A percentile compares a stretch with the other conserved stretches of the same genome.
phyloP scores from a whole-genome alignment of 2,113 vertebrate genomes.

The Corvus hawaiiensis region DNA sequence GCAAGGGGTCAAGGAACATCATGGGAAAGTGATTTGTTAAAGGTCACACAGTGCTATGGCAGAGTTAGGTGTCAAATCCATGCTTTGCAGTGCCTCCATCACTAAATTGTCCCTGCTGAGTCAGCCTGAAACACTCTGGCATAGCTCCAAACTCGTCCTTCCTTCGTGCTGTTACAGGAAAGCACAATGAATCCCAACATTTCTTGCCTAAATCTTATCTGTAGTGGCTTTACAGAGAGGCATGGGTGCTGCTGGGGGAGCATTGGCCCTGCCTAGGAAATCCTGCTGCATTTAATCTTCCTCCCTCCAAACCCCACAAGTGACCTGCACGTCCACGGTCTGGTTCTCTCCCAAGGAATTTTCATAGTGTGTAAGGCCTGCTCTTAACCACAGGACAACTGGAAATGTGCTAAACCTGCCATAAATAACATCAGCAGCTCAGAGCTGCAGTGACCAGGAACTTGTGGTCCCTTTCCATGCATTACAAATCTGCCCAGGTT shows the following conservation, averaged over 20 bases:
- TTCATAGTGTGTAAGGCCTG: not conserved
- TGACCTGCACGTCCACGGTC: not conserved
- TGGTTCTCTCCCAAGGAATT: not conserved
- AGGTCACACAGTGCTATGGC: not conserved
- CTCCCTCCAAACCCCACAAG: not conserved
- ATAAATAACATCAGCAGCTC: not conserved
- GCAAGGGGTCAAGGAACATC: not conserved
- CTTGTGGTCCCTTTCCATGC: not conserved
- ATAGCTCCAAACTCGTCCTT: not conserved
- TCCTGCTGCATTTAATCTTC: not conserved
- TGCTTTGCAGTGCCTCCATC: not conserved
- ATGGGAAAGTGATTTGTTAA: not conserved
- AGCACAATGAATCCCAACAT: rapidly evolving
- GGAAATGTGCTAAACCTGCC: not conserved
- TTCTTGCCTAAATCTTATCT: not conserved
- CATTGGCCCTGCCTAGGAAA: not conserved
- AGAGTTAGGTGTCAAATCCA: not conserved
- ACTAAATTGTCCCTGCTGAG: not conserved
- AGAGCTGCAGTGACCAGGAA: not conserved
- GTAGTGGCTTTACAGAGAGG: not conserved
- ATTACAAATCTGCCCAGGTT: not conserved
- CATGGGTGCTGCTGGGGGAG: not conserved
- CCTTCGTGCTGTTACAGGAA: not conserved
- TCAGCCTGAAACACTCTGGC: not conserved
- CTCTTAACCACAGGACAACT: not conserved